Evolutionary conservation across 2,113 vertebrate genomes (phyloP), one percentile per base, ranked within the genome.

Genomic region (Platichthys flesus): DNA sequence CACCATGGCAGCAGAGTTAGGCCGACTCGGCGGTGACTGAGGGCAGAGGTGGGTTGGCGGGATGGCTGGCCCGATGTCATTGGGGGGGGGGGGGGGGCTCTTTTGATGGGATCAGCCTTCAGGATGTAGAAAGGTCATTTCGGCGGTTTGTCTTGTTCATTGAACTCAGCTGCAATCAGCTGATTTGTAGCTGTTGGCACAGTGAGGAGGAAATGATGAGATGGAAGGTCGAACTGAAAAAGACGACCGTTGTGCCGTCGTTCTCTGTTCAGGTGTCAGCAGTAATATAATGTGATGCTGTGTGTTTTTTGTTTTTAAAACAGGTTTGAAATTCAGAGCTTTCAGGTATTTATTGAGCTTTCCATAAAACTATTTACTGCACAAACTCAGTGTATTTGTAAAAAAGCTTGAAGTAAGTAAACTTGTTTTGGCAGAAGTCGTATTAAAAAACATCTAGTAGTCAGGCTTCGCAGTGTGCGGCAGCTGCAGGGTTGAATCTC

Each of bases 111-210:
- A 91, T 91, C 81, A 85, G 68, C 61, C 65, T 12, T 71, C 74
- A 78, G 88, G 88, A 91, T 89, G 76, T 67, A 54, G 77, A 88
- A 91, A 91, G 87, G 87, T 90, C 85, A 83, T 69, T 86, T 82
- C 62, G 74, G 56, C 69, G 69, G 21, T 64, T 63, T 72, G 54
- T 86, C 89, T 82, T 78, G 78, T 83, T 81, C 68, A 73, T 75
- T n/a, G 16, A 45, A 66, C 26, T 37, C 31, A 26, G 75, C 85
- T 71, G 56, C 18, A 70, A 76, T 74, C 64, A 67, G 73, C 64
- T 71, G 51, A 55, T 80, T 81, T 13, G 4, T 49, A 18, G 45
- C 52, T 51, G 16, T 64, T 24, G 20, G 6, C 45, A 82, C 31
- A 31, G 47, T 26, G 13, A 59, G 62, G 3, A 42, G 60, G 15